Evolutionary conservation across 1,140 invertebrate species (phyloP).

Genomic region (Zaprionus tsacasi): DNA sequence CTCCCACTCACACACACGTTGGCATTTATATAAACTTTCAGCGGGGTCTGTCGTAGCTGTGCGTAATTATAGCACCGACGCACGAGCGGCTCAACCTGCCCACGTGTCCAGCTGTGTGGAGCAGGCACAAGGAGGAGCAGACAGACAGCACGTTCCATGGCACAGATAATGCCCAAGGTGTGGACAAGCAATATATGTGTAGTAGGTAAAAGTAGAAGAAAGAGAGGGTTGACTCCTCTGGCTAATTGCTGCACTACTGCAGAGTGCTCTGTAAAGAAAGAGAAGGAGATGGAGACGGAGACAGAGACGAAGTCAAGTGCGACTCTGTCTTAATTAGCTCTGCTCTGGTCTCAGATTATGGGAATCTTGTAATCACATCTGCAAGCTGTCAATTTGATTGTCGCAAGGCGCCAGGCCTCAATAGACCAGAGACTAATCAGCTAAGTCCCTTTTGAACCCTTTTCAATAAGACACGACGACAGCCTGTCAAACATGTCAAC

Average conservation of each 20-base stretch:
- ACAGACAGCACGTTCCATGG: neutral
- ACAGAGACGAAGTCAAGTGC: neutral
- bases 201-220: constrained; percentile 33
- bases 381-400: constrained; percentile 56
- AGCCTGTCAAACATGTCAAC: constrained; percentile 63
- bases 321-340: constrained; percentile 12
- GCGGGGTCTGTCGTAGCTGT: constrained; percentile 29
- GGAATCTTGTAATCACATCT: constrained; percentile 5
- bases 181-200: constrained; percentile 55
- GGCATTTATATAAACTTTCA: constrained; percentile 67
- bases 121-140: too few relatives aligned
- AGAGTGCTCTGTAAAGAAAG: neutral
- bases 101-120: constrained; percentile 51
- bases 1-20: constrained; percentile 9
- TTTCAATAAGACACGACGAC: constrained; percentile 58
- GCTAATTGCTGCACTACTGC: neutral
- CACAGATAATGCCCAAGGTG: constrained; percentile 63
- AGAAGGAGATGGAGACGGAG: neutral
- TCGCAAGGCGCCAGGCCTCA: constrained; percentile 30
- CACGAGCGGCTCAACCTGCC: constrained; percentile 29
- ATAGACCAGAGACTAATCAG: constrained; percentile 24
- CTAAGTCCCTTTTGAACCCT: constrained; percentile 55
- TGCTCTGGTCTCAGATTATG: neutral
- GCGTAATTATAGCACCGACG: constrained; percentile 71
- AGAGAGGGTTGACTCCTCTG: neutral